phyloP scores from a whole-genome alignment of 2,888 invertebrate species.

The Cepaea hortensis region DNA sequence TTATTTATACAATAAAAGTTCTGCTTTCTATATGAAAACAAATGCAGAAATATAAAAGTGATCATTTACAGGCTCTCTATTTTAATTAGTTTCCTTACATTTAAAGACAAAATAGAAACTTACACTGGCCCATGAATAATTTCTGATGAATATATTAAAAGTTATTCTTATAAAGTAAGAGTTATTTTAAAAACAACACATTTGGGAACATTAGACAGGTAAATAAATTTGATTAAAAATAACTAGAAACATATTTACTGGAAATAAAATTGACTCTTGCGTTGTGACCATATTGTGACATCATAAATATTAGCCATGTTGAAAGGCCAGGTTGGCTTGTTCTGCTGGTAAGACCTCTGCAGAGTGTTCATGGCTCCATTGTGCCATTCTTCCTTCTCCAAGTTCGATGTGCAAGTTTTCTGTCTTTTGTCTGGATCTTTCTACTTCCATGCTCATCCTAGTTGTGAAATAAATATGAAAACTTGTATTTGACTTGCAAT shows the following conservation, averaged over 20 bases:
- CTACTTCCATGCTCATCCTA: conserved; percentile 71
- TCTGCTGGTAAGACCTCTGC: conserved; percentile 64
- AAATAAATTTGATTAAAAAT: not conserved
- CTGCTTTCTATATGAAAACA: too few relatives aligned
- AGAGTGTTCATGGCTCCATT: conserved; percentile 71
- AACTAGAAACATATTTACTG: not conserved
- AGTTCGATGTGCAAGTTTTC: conserved; percentile 66
- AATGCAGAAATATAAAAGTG: too few relatives aligned
- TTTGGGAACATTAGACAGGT: conserved; percentile 3
- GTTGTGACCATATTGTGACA: not conserved
- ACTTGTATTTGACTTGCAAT: not conserved
- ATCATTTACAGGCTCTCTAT: too few relatives aligned
- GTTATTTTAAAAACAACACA: too few relatives aligned
- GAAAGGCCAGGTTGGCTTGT: conserved; percentile 21
- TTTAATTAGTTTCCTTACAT: too few relatives aligned
- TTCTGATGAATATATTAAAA: too few relatives aligned
- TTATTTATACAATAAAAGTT: too few relatives aligned
- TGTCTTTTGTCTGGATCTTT: conserved; percentile 66
- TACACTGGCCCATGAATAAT: too few relatives aligned
- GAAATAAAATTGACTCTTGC: not conserved
- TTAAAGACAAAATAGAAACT: too few relatives aligned
- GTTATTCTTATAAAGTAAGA: too few relatives aligned
- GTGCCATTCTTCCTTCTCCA: conserved; percentile 63
- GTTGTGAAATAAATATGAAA: conserved; percentile 26
- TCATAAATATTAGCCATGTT: not conserved